Evolutionary conservation across 2,113 vertebrate species (phyloP), one percentile per base, ranked within the genome.

Genomic region (Nymphicus hollandicus): DNA sequence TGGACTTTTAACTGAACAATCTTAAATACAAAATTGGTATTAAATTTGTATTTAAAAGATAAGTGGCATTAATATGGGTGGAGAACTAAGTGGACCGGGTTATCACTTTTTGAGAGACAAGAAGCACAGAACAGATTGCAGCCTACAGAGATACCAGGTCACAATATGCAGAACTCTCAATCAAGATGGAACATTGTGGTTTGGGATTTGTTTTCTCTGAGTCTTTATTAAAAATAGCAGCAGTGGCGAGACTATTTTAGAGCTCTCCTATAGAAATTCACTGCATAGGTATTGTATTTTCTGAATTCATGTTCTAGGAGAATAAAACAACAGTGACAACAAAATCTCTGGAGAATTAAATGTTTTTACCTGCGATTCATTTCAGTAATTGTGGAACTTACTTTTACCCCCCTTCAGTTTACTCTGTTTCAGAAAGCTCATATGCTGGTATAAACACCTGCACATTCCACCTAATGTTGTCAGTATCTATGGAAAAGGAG

Each of bases 401-500:
- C 8, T 72, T 89, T 35, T 31, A 17, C 10, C 39, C 5, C 23
- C 11, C 5, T 33, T 71, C 63, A 91, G 14, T 8, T 73, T 27
- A 24, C 6, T 29, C 10, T 22, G 28, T 65, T 84, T 80, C n/a
- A 80, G 52, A 80, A 91, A 47, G 37, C n/a, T 56, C 10, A 7
- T 1, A 17, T 41, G 74, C 39, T 1, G 1, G 23, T 41, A 70
- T 2, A 68, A 71, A 89, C 0, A 0, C 17, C 56, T 61, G 39
- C 17, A 56, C 12, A 2, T 55, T 72, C 41, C 44, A 20, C 25
- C 43, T 66, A 22, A 44, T 27, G 33, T 24, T 69, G 20, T 16
- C 18, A 46, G 58, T 60, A 15, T 27, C 49, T 37, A 2, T 33
- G 16, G 58, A 82, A 78, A 85, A 84, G 9, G 16, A 76, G 12